Evolutionary conservation across 2,113 vertebrate genomes (phyloP).

Genomic region (Ivindomyrus marchei): DNA sequence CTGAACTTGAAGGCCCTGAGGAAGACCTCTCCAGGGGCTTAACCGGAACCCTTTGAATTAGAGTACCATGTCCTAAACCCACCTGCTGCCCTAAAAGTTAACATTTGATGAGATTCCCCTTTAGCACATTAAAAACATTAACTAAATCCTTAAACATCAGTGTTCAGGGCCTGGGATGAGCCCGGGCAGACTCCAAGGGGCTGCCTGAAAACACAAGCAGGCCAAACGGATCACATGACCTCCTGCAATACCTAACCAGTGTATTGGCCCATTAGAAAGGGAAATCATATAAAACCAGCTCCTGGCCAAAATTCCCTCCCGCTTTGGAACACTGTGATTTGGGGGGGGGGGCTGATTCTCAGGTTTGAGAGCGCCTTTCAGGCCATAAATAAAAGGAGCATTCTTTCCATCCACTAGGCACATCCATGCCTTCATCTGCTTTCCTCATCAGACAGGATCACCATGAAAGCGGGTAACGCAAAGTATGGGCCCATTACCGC

Average conservation of each 20-base stretch:
- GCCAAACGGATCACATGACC: neutral
- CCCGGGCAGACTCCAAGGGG: neutral
- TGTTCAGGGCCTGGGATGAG: neutral
- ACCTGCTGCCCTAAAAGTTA: neutral
- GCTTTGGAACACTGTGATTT: neutral
- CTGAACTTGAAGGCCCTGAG: neutral
- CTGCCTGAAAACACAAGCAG: neutral
- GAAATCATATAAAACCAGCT: neutral
- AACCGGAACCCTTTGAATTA: neutral
- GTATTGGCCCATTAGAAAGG: neutral
- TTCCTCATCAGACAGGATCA: slow-evolving; percentile 11
- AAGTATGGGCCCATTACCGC: slow-evolving; percentile 45
- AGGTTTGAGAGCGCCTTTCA: neutral
- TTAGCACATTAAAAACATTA: neutral
- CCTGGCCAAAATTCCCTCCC: neutral
- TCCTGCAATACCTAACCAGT: neutral
- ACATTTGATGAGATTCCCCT: neutral
- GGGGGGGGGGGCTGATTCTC: too few relatives aligned
- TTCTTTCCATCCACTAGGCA: slow-evolving; percentile 13
- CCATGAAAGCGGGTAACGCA: slow-evolving; percentile 41
- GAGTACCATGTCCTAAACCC: neutral
- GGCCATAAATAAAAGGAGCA: neutral
- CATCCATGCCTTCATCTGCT: slow-evolving; percentile 15
- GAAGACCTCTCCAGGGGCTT: neutral
- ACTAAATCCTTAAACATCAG: neutral